Base-by-base conservation (phyloP, 2,888 invertebrate genomes). In the Hypselothyrea guttata region DNA sequence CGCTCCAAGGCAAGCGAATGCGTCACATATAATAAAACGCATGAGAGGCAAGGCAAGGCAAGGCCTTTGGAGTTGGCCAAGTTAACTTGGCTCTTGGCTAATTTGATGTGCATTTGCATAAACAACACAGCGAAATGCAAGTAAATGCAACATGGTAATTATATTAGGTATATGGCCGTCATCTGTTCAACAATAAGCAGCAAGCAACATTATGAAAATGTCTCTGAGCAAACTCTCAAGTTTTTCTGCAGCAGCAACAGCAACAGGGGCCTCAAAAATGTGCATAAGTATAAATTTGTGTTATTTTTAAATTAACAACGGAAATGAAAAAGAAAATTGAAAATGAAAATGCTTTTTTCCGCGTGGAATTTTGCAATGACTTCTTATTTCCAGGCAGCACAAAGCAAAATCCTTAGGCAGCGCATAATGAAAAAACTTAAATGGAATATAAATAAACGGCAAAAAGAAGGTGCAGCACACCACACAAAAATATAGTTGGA, bases 221-320 rank as follows among this genome's bases (percentile, higher is more conserved):
- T 22, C 22, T 22, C 22, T 49, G 13, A 49, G 30, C 12, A 38
- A 49, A 49, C 30, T 40, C 30, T 27, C 40, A 34, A 40, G 22
- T 51, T 33, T n/a, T n/a, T n/a, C n/a, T n/a, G n/a, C n/a, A n/a
- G n/a, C n/a, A n/a, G n/a, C n/a, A n/a, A n/a, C n/a, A n/a, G n/a
- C n/a, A n/a, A n/a, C n/a, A n/a, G n/a, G n/a, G 27, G 2, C 22
- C 5, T 5, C 37, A 57, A 59, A 74, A 82, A 70, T 60, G 62
- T 42, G 53, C 63, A 77, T 59, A 27, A n/a, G 12, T 37, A 83
- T 78, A 78, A 76, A 75, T 84, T 75, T 79, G 64, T 82, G 81
- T 86, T 87, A 86, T 83, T 73, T 76, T 76, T 72, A 82, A 84
- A 86, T 86, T 86, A 87, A 79, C 75, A 77, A 77, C 77, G 78